Evolutionary conservation across 2,797 vertebrate genomes (phyloP), one percentile per base, ranked within the genome.

Genomic region (Clarias platycephalus): DNA sequence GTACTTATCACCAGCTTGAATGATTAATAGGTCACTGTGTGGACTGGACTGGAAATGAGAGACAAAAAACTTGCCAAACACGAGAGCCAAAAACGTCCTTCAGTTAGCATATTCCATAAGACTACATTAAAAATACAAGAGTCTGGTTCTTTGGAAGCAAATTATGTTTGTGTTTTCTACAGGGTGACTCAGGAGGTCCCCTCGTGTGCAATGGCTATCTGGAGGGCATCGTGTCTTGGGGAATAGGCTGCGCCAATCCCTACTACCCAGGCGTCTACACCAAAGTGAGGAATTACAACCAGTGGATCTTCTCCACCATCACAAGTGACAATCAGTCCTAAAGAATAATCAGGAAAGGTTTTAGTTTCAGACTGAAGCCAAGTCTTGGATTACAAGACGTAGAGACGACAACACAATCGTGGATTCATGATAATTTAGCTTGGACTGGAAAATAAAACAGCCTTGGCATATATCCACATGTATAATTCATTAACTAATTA

Each of bases 221-320:
- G 0, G 93, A 95, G 84, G 95, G 95, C 16, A 94, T 95, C 0
- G 95, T 95, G n/a, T 96, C 95, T 8, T 96, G 95, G 95, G 94
- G 95, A 10, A 94, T 95, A 86, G 88, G 94, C 83, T 95, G 95
- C 20, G 95, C 93, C 57, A 92, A 91, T 85, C 86, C 90, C 0
- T 91, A 89, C 77, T 95, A 80, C 84, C 95, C 95, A 7, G 94
- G 95, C 0, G 94, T 95, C 86, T 96, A 96, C 92, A 94, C 95
- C 60, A 94, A 86, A 93, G 91, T 95, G 63, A 92, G 86, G 85
- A 92, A 90, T 74, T 96, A 93, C 75, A 7, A 84, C 40, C 0
- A 0, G 0, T 95, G 94, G 95, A 95, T 95, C 76, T n/a, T 89
- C 1, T 85, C 64, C 79, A 0, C 90, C 55, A 92, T 93, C 4